Conservation (phyloP, 2,888 invertebrate species). For the Rutpela maculata region DNA sequence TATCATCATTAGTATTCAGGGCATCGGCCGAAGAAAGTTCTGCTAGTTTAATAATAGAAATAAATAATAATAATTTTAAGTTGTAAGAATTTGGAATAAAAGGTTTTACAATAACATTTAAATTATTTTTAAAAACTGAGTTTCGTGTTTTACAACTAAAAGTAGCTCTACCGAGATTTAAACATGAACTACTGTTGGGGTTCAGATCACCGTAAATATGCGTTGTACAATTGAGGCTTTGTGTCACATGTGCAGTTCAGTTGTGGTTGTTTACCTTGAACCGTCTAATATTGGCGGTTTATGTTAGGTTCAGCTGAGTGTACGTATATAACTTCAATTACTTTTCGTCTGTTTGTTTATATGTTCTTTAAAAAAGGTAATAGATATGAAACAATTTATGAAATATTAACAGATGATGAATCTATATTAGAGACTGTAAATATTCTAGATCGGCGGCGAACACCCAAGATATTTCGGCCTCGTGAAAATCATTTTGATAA, state of each 20-base stretch:
- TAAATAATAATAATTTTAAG: too few relatives aligned
- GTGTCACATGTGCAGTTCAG: background rate
- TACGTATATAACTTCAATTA: background rate
- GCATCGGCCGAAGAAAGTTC: too few relatives aligned
- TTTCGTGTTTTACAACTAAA: too few relatives aligned
- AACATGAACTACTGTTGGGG: too few relatives aligned
- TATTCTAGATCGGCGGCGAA: conserved; percentile 1
- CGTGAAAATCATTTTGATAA: conserved; percentile 21
- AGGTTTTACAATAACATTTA: too few relatives aligned
- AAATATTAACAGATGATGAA: conserved; percentile 5
- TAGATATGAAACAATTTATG: background rate
- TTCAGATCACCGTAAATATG: background rate
- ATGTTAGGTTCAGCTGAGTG: background rate
- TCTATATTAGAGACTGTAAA: conserved; percentile 2
- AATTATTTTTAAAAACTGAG: too few relatives aligned
- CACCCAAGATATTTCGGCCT: conserved; percentile 32
- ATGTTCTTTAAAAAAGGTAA: background rate
- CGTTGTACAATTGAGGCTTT: background rate
- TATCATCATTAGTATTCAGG: too few relatives aligned
- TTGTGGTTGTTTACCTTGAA: background rate
- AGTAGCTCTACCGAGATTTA: too few relatives aligned
- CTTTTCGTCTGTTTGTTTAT: background rate
- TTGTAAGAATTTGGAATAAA: too few relatives aligned
- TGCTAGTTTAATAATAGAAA: too few relatives aligned
- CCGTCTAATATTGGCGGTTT: background rate